Conservation (phyloP, 2,797 vertebrate genomes). For the Eulemur rubriventer region DNA sequence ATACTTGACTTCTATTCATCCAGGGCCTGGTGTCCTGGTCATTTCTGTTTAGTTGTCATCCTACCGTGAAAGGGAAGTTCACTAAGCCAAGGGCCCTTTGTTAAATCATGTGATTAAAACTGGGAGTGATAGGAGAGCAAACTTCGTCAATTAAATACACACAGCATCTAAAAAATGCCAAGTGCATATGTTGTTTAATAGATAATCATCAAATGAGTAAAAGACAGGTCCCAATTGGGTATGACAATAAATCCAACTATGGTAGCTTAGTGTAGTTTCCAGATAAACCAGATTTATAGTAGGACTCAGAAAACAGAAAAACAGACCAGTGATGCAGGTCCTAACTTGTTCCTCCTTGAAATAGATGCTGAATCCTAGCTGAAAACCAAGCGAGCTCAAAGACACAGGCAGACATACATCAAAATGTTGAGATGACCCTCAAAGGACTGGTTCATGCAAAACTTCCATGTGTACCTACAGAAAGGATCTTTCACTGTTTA, state of each 20-base stretch:
- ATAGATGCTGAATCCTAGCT: constrained; percentile 29
- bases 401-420: neutral
- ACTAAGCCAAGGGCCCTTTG: neutral
- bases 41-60: neutral
- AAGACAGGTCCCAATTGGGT: neutral
- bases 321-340: neutral
- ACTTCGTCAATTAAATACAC: neutral
- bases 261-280: neutral
- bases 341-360: constrained; percentile 49
- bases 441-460: neutral
- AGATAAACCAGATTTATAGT: neutral
- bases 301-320: constrained; percentile 8
- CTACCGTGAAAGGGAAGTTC: neutral
- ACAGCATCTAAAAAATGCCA: neutral
- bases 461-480: neutral
- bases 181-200: neutral
- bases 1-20: neutral
- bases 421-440: neutral
- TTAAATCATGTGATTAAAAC: neutral
- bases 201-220: neutral
- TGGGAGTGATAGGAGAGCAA: neutral
- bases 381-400: constrained; percentile 6
- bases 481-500: neutral
- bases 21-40: neutral
- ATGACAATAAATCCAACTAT: neutral